Evolutionary conservation across 2,888 invertebrate genomes (phyloP).

Genomic region (Leistus spinibarbis): DNA sequence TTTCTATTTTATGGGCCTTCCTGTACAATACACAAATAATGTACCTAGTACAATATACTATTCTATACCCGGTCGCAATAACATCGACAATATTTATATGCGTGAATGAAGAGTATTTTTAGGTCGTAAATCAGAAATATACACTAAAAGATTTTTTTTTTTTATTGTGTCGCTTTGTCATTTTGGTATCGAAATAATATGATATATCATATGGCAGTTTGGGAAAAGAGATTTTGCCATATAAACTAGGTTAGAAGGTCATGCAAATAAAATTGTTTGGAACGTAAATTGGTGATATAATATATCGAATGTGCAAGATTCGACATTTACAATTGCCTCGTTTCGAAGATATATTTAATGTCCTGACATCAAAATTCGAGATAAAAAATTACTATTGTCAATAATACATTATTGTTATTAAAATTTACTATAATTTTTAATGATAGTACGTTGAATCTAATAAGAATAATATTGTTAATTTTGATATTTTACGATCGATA

Average conservation of each 20-base stretch:
- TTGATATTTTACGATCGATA: too few species aligned
- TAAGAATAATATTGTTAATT: too few species aligned
- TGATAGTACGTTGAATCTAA: too few species aligned
- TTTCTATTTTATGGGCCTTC: not conserved
- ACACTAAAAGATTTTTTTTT: not conserved
- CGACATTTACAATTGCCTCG: too few species aligned
- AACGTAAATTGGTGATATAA: too few species aligned
- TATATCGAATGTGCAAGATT: too few species aligned
- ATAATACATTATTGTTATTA: too few species aligned
- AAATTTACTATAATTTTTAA: too few species aligned
- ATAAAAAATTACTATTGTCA: too few species aligned
- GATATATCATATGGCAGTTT: not conserved
- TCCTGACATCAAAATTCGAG: too few species aligned
- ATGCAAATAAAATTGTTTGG: not conserved
- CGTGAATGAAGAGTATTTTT: not conserved
- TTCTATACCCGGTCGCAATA: not conserved
- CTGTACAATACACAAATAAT: not conserved
- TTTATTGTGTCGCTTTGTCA: not conserved
- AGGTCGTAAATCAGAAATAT: not conserved
- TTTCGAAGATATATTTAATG: too few species aligned
- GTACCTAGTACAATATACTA: not conserved
- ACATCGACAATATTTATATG: not conserved
- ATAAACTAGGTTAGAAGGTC: not conserved
- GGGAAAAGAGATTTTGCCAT: not conserved
- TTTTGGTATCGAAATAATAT: not conserved